Evolutionary conservation across 2,113 vertebrate species (phyloP).

Genomic region (Anser brachyrhynchus): DNA sequence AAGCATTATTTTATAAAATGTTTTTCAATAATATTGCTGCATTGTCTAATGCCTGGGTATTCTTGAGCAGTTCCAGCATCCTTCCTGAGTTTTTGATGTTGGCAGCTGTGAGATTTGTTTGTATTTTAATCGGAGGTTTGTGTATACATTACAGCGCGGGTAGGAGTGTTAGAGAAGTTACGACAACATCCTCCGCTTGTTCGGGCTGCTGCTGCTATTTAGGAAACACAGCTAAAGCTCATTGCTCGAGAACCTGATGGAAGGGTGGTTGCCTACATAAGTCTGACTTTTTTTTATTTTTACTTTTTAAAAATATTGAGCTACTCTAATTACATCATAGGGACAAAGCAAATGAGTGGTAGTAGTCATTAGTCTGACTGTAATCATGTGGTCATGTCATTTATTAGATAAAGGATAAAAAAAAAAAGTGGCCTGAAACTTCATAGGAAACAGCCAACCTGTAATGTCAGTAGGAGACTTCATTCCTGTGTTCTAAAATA

Average conservation of each 20-base stretch:
- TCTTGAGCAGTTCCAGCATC: background rate
- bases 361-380: background rate
- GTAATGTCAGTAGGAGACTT: background rate
- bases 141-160: background rate
- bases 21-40: background rate
- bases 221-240: background rate
- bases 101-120: background rate
- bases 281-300: background rate
- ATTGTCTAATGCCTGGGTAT: background rate
- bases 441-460: background rate
- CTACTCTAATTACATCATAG: background rate
- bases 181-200: background rate
- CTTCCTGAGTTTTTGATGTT: background rate
- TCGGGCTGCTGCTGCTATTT: background rate
- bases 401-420: background rate
- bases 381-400: background rate
- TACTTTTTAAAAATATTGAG: background rate
- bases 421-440: background rate
- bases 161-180: background rate
- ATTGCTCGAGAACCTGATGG: background rate
- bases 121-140: background rate
- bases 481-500: background rate
- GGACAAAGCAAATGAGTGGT: background rate
- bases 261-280: background rate
- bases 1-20: background rate